Base-by-base conservation (phyloP, 2,888 invertebrate species). In the Patella depressa region DNA sequence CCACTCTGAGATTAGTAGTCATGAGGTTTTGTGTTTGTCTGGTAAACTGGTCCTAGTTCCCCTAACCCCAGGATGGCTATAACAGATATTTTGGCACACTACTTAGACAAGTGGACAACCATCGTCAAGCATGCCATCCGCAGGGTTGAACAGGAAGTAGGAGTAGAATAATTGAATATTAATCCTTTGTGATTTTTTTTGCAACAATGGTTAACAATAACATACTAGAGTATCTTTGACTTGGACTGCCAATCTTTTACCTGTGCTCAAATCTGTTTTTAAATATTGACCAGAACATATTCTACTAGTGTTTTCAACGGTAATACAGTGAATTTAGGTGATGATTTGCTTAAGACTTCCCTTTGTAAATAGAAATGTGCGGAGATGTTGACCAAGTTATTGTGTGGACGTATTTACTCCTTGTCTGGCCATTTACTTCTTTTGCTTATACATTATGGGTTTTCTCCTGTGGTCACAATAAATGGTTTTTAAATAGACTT, bases 291-390 rank as follows among this genome's bases (percentile, higher is more conserved):
- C 2, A 19, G 19, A 19, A 19, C 24, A 65, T 65, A 65, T 65
- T 65, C 65, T 65, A 65, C 24, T 65, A 65, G 19, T 65, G 65
- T 65, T 65, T 65, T 19, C 14, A 65, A 19, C 65, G 14, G 65
- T 65, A 65, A 19, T 65, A 65, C 65, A 65, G 65, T 65, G 65
- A 65, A 65, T 65, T 65, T 65, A 65, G 65, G 65, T 19, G 65
- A 19, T 65, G 65, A 65, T 65, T 65, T 65, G 65, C 14, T 65
- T 65, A 65, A 65, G 65, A 65, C 65, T 65, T 65, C 65, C 65
- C 24, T 65, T 65, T 24, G 65, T 65, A 19, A 65, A 65, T 65
- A 65, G 24, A 24, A 24, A 24, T 65, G 65, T 24, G 24, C 24
- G 24, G 65, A 65, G 24, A 65, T 65, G 65, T 65, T 65, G 65